Conservation (phyloP, 2,888 invertebrate genomes). For the Drosophila kuntzei region DNA sequence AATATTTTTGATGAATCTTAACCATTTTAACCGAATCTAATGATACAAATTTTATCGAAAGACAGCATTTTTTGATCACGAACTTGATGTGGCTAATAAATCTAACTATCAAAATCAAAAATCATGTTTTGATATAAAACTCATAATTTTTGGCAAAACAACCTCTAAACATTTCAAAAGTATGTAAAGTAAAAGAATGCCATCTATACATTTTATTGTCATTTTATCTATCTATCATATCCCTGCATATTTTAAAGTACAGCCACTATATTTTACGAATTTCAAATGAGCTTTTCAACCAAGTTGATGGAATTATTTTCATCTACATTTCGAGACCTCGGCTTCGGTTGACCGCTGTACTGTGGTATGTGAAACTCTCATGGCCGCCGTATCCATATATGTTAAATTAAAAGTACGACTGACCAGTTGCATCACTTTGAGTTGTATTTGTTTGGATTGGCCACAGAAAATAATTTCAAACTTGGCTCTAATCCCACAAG, state of each 20-base stretch:
- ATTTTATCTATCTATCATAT: too few species aligned
- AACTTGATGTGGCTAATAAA: too few species aligned
- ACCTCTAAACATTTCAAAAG: too few species aligned
- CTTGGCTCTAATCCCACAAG: constrained; percentile 16
- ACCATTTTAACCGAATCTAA: too few species aligned
- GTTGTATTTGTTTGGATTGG: constrained; percentile 7
- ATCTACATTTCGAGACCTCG: background rate
- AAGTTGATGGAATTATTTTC: background rate
- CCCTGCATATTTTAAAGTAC: background rate
- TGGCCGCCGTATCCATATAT: background rate
- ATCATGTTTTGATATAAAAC: too few species aligned
- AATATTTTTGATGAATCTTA: too few species aligned
- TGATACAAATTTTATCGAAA: too few species aligned
- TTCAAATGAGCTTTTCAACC: background rate
- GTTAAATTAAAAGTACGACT: constrained; percentile 39
- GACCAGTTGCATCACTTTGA: constrained; percentile 5
- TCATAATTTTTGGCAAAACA: too few species aligned
- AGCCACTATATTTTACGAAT: background rate
- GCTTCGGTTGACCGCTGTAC: background rate
- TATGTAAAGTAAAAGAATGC: too few species aligned
- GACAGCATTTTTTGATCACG: too few species aligned
- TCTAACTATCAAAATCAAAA: too few species aligned
- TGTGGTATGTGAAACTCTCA: background rate
- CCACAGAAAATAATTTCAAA: constrained; percentile 44
- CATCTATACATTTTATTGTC: too few species aligned